Base-by-base conservation (phyloP, 2,888 invertebrate genomes). In the Atrina japonica region DNA sequence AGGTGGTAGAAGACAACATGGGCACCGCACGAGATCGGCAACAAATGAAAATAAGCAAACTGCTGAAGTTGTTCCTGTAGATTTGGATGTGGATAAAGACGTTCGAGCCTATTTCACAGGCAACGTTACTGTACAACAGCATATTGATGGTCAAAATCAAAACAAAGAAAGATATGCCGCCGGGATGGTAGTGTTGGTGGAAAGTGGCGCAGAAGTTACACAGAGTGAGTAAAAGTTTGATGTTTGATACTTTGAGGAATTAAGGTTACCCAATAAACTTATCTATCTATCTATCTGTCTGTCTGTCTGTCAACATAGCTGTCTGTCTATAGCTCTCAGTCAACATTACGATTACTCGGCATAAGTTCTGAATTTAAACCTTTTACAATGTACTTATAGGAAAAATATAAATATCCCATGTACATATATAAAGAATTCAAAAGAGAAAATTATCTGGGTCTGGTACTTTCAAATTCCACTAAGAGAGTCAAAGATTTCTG, bases 131-230 rank as follows among this genome's bases (percentile, higher is more conserved):
- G 76, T 82, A 23, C 83, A 85, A n/a, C 83, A 88, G 49, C 89
- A 89, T 65, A 78, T 78, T 60, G 73, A 77, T 3, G 89, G 81
- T 1, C 89, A 89, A 71, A 72, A 82, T 2, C 70, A 80, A 41
- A 86, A 89, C 70, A 70, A 78, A 50, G 68, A 68, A 7, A 75
- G 86, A 55, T 89, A 89, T 70, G 81, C 82, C 14, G 88, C 89
- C 5, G 86, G 81, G 0, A 75, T 89, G 78, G 82, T 82, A 1
- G 82, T 84, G 3, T 67, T 88, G 47, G 61, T 82, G 65, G 79
- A 83, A 35, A 86, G 75, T 68, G 86, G 87, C 1, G 83, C 88
- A 29, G 86, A 86, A 18, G 73, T 88, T 29, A 79, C 85, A n/a
- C 85, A 85, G 66, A 89, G 88, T 89, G 80, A 80, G 87, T 83